Conservation (phyloP, 1,140 invertebrate species). For the Drosophila subpulchrella region DNA sequence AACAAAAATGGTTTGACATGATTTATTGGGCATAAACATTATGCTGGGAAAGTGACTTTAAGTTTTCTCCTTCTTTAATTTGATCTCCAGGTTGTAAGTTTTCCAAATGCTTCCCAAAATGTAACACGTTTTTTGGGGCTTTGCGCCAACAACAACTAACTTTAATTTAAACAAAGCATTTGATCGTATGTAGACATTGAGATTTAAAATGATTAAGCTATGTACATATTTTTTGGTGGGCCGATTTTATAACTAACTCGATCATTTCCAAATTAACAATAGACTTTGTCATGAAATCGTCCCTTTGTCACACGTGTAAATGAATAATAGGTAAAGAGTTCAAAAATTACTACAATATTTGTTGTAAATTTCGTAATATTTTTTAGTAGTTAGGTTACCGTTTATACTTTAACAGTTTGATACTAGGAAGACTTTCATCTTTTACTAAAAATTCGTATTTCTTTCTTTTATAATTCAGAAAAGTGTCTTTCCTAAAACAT, state of each 20-base stretch:
- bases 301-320: no score
- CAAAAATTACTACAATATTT: not conserved
- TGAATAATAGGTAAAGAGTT: no score
- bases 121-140: constrained; percentile 10
- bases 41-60: not conserved
- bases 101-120: not conserved
- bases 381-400: no score
- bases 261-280: constrained; percentile 3
- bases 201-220: constrained; percentile 26
- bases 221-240: constrained; percentile 20
- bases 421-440: no score
- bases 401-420: no score
- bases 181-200: constrained; percentile 41
- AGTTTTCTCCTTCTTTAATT: not conserved
- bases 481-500: no score
- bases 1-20: not conserved
- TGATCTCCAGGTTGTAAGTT: no score
- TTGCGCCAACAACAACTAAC: constrained; percentile 20
- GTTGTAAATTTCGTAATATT: not conserved
- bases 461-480: no score
- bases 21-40: no score
- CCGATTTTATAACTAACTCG: constrained; percentile 39
- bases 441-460: no score
- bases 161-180: constrained; percentile 43
- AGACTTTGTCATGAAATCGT: not conserved